Evolutionary conservation across 2,888 invertebrate genomes (phyloP), one percentile per base, ranked within the genome.

Genomic region (Flexamia atlantica): DNA sequence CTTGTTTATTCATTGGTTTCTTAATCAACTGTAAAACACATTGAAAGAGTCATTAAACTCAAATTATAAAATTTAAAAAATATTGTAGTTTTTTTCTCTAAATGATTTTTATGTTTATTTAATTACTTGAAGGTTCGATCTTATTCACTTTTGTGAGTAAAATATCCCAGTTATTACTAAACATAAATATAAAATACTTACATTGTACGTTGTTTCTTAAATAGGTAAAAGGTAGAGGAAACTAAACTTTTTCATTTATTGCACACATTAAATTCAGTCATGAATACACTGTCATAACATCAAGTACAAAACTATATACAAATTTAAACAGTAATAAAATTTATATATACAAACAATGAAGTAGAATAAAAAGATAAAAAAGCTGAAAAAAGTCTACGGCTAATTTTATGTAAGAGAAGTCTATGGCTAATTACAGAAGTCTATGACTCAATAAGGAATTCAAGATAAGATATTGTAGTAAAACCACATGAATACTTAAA

Each of bases 191-290:
- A 46, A 12, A 17, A 46, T 9, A 17, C 2, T 9, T 12, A 46
- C 46, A 46, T 46, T 46, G 12, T 46, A 17, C 7, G 46, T 36
- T 7, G 46, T 46, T 17, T 46, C 46, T 46, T 12, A 46, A 46
- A 9, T 17, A 12, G n/a, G 46, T 46, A 46, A 17, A 9, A 46
- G n/a, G 46, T 12, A 46, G 12, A 12, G 17, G 17, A 46, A 17
- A 46, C 12, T 9, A 3, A 46, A 46, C 46, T 46, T 46, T 36
- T 9, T n/a, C n/a, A n/a, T 46, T 46, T 46, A 46, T 12, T 46
- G 46, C 46, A 46, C 46, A 46, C 17, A 5, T 57, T 57, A 57
- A 57, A 57, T 57, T 57, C 57, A 57, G 57, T 57, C 57, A 57
- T 7, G 20, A 57, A 57, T 57, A 57, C 5, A 50, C 23, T 57